A percentile compares a stretch with the other conserved stretches of the same genome.
phyloP scores from a whole-genome alignment of 2,797 vertebrate species.

The Leptatherina wallacei region DNA sequence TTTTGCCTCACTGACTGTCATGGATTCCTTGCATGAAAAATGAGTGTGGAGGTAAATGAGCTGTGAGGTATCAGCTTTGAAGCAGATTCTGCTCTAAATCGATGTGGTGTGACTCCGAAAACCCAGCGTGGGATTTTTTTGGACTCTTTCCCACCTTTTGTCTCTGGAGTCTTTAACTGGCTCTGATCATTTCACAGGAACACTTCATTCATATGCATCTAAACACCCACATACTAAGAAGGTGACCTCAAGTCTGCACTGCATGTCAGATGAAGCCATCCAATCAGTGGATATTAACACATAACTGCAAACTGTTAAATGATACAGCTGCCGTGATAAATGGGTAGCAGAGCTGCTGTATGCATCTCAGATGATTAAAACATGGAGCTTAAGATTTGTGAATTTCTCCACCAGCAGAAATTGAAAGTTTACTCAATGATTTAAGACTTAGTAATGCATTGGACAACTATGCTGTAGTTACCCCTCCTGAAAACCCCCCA shows the following conservation, averaged over 20 bases:
- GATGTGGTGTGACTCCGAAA: slow-evolving; percentile 70
- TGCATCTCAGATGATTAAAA: slow-evolving; percentile 62
- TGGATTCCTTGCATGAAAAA: slow-evolving; percentile 61
- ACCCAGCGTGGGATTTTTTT: slow-evolving; percentile 39
- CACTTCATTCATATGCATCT: background rate
- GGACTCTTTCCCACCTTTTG: slow-evolving; percentile 41
- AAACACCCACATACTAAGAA: slow-evolving; percentile 7
- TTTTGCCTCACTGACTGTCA: slow-evolving; percentile 47
- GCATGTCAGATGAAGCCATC: slow-evolving; percentile 30
- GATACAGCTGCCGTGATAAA: slow-evolving; percentile 37
- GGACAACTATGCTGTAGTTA: slow-evolving; percentile 17
- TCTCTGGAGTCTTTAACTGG: slow-evolving; percentile 34
- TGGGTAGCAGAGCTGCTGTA: slow-evolving; percentile 18
- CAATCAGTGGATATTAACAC: slow-evolving; percentile 42
- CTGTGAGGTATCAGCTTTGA: slow-evolving; percentile 69
- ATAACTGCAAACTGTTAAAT: slow-evolving; percentile 44
- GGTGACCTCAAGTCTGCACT: slow-evolving; percentile 35
- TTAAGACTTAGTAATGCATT: slow-evolving; percentile 60
- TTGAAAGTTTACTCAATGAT: slow-evolving; percentile 69
- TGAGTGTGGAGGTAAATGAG: slow-evolving; percentile 70
- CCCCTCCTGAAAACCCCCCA: slow-evolving; percentile 2
- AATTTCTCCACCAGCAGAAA: slow-evolving; percentile 24
- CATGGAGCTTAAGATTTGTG: slow-evolving; percentile 61
- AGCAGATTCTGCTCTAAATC: slow-evolving; percentile 59
- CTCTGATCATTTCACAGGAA: slow-evolving; percentile 31